Percentiles rank a stretch among this genome's conserved stretches.
Evolutionary conservation across 2,113 vertebrate genomes (phyloP).

Genomic region (Semicossyphus pulcher): DNA sequence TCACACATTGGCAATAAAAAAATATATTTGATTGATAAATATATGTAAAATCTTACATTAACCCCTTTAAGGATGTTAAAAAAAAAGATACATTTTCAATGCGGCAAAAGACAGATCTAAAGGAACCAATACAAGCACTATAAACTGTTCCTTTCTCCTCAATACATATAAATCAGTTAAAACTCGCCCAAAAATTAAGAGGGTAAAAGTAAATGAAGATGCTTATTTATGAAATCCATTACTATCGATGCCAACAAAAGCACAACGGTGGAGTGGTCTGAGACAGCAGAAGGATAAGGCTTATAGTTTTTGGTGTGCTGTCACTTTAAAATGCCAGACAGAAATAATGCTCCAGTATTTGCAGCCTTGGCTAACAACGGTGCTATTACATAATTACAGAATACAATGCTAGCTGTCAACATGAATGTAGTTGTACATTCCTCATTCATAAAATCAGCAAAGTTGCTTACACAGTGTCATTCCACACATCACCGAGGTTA

Average conservation of each 20-base stretch:
- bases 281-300: not conserved
- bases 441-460: slow-evolving; percentile 8
- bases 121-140: too few species aligned
- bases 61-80: too few species aligned
- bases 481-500: not conserved
- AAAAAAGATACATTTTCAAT: too few species aligned
- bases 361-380: not conserved
- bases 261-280: not conserved
- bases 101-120: too few species aligned
- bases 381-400: not conserved
- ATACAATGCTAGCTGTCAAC: slow-evolving; percentile 5
- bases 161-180: too few species aligned
- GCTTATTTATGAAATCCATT: too few species aligned
- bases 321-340: not conserved
- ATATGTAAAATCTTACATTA: too few species aligned
- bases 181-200: too few species aligned
- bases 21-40: too few species aligned
- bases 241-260: not conserved
- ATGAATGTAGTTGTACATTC: slow-evolving; percentile 11
- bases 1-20: too few species aligned
- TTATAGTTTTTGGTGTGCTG: not conserved
- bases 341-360: not conserved
- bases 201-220: too few species aligned
- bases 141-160: too few species aligned
- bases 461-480: slow-evolving; percentile 1